Evolutionary conservation across 2,888 invertebrate species (phyloP).

Genomic region (Pantelozetes paolii): DNA sequence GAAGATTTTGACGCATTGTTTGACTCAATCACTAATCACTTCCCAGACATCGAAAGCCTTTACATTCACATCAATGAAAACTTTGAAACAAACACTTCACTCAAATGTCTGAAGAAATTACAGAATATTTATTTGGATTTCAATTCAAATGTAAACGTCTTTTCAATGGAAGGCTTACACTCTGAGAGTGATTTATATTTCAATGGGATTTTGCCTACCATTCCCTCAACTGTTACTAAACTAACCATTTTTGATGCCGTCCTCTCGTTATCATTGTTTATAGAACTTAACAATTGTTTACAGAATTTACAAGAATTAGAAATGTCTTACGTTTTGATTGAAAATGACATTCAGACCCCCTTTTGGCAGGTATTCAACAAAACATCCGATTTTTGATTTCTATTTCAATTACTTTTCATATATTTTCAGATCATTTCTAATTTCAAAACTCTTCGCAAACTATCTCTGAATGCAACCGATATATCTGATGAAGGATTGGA

Average conservation of each 20-base stretch:
- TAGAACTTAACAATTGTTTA: neutral
- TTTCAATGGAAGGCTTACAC: neutral
- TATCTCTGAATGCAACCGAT: neutral
- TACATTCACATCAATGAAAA: slow-evolving; percentile 14
- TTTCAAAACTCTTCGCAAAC: neutral
- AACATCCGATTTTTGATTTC: neutral
- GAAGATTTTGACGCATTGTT: neutral
- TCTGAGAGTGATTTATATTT: neutral
- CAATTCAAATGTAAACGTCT: slow-evolving; percentile 2
- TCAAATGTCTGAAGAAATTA: slow-evolving; percentile 11
- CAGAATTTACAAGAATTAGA: slow-evolving; percentile 1
- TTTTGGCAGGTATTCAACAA: slow-evolving; percentile 20
- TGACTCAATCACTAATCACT: neutral
- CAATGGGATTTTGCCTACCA: neutral
- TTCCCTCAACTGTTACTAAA: neutral
- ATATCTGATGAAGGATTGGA: neutral
- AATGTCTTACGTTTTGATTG: slow-evolving; percentile 2
- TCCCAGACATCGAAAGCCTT: neutral
- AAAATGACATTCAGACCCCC: neutral
- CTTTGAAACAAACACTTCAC: neutral
- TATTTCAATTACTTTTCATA: neutral
- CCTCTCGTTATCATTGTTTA: slow-evolving; percentile 5
- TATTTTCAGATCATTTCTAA: neutral
- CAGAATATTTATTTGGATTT: slow-evolving; percentile 1
- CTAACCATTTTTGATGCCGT: neutral